Percentiles rank a stretch among this genome's conserved stretches.
These are phyloP conservation scores for Phrynosoma platyrhinos DNA, from an alignment of 2,113 vertebrate species.

Conservation along the genomic window DNA sequence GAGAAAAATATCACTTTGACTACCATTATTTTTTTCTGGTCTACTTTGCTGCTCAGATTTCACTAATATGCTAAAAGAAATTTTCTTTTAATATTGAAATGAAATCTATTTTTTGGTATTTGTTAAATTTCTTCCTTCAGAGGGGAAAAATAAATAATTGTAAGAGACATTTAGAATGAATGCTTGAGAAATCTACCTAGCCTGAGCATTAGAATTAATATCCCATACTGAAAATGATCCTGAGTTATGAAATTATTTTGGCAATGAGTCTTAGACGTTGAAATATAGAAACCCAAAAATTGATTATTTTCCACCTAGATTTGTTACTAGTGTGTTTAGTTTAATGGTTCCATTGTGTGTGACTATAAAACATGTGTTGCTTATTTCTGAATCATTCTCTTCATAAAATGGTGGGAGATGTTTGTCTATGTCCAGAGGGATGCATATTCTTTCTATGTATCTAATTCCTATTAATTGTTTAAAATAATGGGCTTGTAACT, in stretches of 20 bases:
- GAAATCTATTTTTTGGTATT: not conserved
- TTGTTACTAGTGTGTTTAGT: not conserved
- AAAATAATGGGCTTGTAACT: not conserved
- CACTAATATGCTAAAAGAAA: not conserved
- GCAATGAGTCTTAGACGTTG: not conserved
- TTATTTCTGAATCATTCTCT: not conserved
- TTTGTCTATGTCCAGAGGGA: not conserved
- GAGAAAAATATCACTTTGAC: not conserved
- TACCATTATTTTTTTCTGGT: not conserved
- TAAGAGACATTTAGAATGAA: slow-evolving; percentile 9
- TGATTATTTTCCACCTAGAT: not conserved
- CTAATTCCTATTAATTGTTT: not conserved
- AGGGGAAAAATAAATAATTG: not conserved
- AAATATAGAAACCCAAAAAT: not conserved
- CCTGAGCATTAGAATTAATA: not conserved
- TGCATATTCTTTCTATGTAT: not conserved
- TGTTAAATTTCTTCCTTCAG: not conserved
- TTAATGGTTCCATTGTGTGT: not conserved
- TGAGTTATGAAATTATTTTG: not conserved
- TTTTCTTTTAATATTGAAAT: not conserved
- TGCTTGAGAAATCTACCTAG: not conserved
- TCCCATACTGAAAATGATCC: not conserved
- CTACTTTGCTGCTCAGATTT: not conserved
- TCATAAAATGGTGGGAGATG: not conserved
- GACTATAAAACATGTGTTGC: not conserved